A percentile compares a stretch with the other conserved stretches of the same genome.
Evolutionary conservation across 1,140 invertebrate species (phyloP).

Genomic region (Harpegnathos saltator): DNA sequence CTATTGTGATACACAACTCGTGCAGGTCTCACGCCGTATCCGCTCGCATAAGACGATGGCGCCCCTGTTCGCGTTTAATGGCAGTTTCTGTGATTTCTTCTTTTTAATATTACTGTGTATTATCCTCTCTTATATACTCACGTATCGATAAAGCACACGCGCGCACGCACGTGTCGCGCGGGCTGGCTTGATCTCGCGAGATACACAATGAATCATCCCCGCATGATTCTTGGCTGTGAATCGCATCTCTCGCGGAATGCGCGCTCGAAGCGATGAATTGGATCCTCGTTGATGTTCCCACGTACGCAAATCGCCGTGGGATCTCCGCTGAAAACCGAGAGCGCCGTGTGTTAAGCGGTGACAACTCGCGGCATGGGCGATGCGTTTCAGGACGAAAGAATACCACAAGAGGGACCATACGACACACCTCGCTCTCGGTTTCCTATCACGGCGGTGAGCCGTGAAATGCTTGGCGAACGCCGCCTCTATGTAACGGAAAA

Average conservation of each 20-base stretch:
- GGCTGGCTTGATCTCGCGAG: conserved; percentile 49
- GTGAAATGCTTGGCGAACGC: conserved; percentile 31
- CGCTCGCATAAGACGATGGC: conserved; percentile 6
- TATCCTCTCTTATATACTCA: conserved; percentile 16
- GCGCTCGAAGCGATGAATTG: conserved; percentile 9
- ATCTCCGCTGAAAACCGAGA: background rate
- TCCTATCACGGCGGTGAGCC: background rate
- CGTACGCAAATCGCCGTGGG: background rate
- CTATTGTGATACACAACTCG: conserved; percentile 52
- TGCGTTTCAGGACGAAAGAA: too few species aligned
- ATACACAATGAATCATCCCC: conserved; percentile 47
- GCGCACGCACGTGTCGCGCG: background rate
- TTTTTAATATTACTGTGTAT: conserved; percentile 41
- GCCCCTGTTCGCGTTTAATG: conserved; percentile 40
- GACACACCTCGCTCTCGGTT: conserved; percentile 16
- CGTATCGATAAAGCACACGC: conserved; percentile 3
- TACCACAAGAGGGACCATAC: too few species aligned
- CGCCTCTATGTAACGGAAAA: conserved; percentile 38
- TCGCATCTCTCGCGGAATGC: conserved; percentile 18
- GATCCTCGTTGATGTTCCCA: background rate
- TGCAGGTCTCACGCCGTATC: conserved; percentile 13
- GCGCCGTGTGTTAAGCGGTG: too few species aligned
- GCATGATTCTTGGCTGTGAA: conserved; percentile 55
- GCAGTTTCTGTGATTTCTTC: conserved; percentile 54
- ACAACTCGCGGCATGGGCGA: too few species aligned